Evolutionary conservation across 2,113 vertebrate genomes (phyloP).

Genomic region (Myrmecophaga tridactyla): DNA sequence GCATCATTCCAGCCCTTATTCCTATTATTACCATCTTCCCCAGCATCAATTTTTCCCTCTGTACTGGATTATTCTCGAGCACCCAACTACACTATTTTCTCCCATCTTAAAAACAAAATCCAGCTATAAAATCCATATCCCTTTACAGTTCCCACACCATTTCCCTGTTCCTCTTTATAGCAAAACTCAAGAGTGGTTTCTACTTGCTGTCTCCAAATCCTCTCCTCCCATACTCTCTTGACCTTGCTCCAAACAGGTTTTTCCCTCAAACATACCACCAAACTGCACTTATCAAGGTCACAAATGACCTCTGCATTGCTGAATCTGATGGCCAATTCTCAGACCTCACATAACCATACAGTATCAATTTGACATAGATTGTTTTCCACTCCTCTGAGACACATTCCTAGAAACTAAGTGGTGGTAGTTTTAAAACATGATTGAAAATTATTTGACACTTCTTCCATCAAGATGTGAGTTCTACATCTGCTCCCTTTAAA

Average conservation of each 20-base stretch:
- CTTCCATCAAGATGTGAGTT: background rate
- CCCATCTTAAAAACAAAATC: background rate
- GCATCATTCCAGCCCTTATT: background rate
- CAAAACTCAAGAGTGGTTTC: background rate
- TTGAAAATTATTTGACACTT: background rate
- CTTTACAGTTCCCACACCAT: background rate
- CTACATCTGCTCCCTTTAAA: background rate
- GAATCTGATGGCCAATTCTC: no score
- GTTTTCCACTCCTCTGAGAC: background rate
- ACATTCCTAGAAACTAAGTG: background rate
- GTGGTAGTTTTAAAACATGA: background rate
- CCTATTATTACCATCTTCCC: no score
- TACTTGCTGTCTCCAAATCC: background rate
- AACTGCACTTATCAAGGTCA: no score
- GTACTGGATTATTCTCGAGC: background rate
- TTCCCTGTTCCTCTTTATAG: background rate
- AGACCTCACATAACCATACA: no score
- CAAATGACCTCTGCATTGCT: no score
- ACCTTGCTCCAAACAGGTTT: background rate
- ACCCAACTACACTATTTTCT: background rate
- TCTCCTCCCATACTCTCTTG: no score
- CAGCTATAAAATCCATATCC: background rate
- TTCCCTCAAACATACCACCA: background rate
- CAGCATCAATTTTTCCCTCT: background rate
- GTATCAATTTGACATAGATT: background rate